Evolutionary conservation across 2,888 invertebrate species (phyloP).

Genomic region (Cremastinae sp.): DNA sequence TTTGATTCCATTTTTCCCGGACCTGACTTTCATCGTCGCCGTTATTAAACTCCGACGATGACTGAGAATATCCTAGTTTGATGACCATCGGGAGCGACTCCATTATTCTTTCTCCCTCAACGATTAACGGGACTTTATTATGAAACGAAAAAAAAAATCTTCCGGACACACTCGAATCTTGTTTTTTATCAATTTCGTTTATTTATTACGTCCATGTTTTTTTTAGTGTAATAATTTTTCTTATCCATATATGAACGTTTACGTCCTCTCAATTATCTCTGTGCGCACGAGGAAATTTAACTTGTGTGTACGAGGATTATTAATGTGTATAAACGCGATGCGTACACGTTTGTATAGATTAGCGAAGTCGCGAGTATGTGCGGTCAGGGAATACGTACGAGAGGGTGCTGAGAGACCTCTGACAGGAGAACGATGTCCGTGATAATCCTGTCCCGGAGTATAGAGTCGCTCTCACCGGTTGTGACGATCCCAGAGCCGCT

Average conservation of each 20-base stretch:
- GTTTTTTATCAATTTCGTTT: too few species aligned
- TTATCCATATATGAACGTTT: not conserved
- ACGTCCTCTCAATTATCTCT: not conserved
- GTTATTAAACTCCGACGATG: constrained; percentile 26
- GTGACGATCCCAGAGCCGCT: constrained; percentile 18
- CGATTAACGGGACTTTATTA: constrained; percentile 50
- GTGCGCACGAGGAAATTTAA: not conserved
- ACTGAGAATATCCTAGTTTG: constrained; percentile 16
- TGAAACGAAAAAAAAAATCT: constrained; percentile 34
- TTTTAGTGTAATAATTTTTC: too few species aligned
- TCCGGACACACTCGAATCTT: too few species aligned
- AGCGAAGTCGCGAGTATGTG: constrained; percentile 7
- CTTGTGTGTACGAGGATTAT: not conserved
- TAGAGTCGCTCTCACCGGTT: constrained; percentile 33
- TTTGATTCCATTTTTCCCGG: too few species aligned
- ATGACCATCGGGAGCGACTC: constrained; percentile 30
- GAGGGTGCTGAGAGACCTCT: constrained; percentile 61
- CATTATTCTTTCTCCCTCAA: constrained; percentile 51
- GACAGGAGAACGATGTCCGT: constrained; percentile 62
- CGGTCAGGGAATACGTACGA: constrained; percentile 42
- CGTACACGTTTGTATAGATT: constrained; percentile 2
- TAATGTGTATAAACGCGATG: not conserved
- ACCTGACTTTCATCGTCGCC: constrained; percentile 10
- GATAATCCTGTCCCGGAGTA: constrained; percentile 57
- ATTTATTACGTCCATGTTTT: too few species aligned